Conservation (phyloP, 2,113 vertebrate species). For the Siniperca knerii region DNA sequence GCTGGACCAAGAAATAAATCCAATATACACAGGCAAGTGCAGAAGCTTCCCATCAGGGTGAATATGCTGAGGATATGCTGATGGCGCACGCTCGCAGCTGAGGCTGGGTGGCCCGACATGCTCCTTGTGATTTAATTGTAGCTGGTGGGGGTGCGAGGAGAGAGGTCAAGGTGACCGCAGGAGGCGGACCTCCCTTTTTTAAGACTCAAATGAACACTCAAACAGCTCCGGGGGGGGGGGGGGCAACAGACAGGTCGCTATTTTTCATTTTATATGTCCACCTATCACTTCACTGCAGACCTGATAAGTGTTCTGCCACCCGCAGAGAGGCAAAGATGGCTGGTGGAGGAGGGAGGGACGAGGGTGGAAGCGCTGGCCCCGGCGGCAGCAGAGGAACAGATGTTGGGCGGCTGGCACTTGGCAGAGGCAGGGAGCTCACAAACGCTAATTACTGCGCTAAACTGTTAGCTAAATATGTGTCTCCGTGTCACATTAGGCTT, state of each 20-base stretch:
- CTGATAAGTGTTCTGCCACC: slow-evolving; percentile 51
- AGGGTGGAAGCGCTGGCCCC: slow-evolving; percentile 18
- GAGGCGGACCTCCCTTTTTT: slow-evolving; percentile 5
- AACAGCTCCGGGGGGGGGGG: background rate
- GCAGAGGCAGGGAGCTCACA: slow-evolving; percentile 58
- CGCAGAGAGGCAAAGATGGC: slow-evolving; percentile 27
- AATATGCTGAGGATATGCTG: slow-evolving; percentile 58
- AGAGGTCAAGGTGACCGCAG: slow-evolving; percentile 59
- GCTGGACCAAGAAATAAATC: slow-evolving; percentile 63
- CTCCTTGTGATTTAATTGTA: slow-evolving; percentile 47
- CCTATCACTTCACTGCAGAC: slow-evolving; percentile 46
- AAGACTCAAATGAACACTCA: slow-evolving; percentile 25
- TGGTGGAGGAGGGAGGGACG: background rate
- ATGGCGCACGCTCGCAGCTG: slow-evolving; percentile 30
- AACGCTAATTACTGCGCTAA: slow-evolving; percentile 71
- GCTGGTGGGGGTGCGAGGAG: slow-evolving; percentile 1
- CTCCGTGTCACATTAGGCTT: slow-evolving; percentile 62
- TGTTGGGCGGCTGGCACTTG: slow-evolving; percentile 72
- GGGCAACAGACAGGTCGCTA: background rate
- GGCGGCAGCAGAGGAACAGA: slow-evolving; percentile 67
- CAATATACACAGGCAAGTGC: slow-evolving; percentile 55
- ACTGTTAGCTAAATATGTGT: slow-evolving; percentile 73
- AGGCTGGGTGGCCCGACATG: slow-evolving; percentile 8
- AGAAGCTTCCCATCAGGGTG: slow-evolving; percentile 53
- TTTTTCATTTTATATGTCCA: background rate